These are phyloP conservation scores for Pipistrellus pipistrellus DNA, from an alignment of 2,797 vertebrate genomes.

Conservation along the genomic window DNA sequence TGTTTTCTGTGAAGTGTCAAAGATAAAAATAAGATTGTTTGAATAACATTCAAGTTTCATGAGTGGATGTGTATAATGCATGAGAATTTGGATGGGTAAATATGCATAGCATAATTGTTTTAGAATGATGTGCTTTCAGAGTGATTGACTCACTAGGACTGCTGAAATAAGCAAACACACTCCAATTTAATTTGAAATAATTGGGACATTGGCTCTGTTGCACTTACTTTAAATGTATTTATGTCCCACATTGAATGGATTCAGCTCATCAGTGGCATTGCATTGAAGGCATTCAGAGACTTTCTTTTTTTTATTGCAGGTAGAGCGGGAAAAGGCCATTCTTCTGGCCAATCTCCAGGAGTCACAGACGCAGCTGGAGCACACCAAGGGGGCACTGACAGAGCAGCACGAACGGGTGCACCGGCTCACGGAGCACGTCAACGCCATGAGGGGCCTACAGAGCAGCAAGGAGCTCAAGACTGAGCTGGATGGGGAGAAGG, in stretches of 20 bases:
- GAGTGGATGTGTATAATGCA: neutral
- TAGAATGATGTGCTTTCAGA: slow-evolving; percentile 38
- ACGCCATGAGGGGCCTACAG: slow-evolving; percentile 92
- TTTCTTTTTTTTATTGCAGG: slow-evolving; percentile 88
- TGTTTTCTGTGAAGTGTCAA: neutral
- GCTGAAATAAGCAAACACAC: slow-evolving; percentile 40
- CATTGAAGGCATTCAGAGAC: slow-evolving; percentile 21
- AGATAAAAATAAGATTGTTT: slow-evolving; percentile 9
- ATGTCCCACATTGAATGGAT: neutral
- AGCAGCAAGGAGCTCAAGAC: slow-evolving; percentile 92
- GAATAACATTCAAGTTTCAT: slow-evolving; percentile 24
- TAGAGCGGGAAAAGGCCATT: slow-evolving; percentile 96
- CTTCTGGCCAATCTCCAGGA: slow-evolving; percentile 96
- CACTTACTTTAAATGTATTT: neutral
- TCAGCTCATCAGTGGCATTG: neutral
- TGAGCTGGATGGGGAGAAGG: slow-evolving; percentile 92
- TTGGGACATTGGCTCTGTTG: neutral
- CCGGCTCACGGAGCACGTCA: slow-evolving; percentile 94
- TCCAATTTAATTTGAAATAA: slow-evolving; percentile 33
- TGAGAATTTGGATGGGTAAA: slow-evolving; percentile 17
- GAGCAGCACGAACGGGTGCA: slow-evolving; percentile 96
- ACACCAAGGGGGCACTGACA: slow-evolving; percentile 96
- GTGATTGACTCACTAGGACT: slow-evolving; percentile 25
- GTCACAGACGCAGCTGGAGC: slow-evolving; percentile 96
- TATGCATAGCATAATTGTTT: slow-evolving; percentile 9